These are phyloP conservation scores for Haemorhous mexicanus DNA, from an alignment of 2,113 vertebrate genomes.

Conservation along the genomic window DNA sequence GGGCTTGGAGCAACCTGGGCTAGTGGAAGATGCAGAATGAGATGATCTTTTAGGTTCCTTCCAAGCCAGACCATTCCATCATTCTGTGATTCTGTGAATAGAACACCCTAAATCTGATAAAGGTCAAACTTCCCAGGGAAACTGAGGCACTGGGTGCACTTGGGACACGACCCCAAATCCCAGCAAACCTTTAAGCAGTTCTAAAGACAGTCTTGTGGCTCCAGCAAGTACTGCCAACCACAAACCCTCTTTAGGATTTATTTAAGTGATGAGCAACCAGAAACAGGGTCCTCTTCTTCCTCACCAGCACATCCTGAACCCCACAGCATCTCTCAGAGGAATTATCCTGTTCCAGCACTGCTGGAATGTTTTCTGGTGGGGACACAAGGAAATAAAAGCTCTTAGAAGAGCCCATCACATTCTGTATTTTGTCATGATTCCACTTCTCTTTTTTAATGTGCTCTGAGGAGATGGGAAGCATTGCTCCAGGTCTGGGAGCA, in stretches of 20 bases:
- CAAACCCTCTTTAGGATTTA: neutral
- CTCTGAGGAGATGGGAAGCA: neutral
- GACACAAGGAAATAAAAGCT: neutral
- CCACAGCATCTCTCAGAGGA: neutral
- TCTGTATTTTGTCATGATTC: neutral
- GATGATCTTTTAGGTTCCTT: neutral
- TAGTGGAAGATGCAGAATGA: neutral
- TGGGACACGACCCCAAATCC: neutral
- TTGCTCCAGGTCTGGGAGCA: neutral
- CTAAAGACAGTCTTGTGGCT: neutral
- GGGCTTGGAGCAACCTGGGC: neutral
- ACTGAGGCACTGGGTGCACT: neutral
- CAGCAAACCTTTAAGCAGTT: neutral
- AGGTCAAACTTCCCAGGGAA: neutral
- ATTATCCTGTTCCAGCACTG: neutral
- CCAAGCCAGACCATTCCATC: neutral
- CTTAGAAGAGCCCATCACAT: neutral
- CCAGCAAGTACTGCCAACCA: neutral
- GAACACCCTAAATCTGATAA: neutral
- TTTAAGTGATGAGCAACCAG: neutral
- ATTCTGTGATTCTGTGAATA: neutral
- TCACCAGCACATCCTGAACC: rapidly evolving
- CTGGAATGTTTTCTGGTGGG: neutral
- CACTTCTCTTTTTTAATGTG: neutral
- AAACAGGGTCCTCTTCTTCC: neutral